Evolutionary conservation across 2,113 vertebrate genomes (phyloP).

Genomic region (Chaenocephalus aceratus): DNA sequence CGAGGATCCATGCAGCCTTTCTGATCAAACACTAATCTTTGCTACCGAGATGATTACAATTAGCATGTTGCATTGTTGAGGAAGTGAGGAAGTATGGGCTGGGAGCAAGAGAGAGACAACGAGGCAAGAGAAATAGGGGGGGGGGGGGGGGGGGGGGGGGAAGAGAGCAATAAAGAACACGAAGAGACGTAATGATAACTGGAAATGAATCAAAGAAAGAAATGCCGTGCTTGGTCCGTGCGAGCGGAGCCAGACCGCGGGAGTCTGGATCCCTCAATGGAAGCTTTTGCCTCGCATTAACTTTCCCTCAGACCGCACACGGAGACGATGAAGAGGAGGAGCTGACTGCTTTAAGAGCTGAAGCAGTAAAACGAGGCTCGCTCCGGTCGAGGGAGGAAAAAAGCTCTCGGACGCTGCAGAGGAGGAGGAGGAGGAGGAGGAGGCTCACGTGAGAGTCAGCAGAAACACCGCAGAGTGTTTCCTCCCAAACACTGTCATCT

Average conservation of each 20-base stretch:
- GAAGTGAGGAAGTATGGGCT: conserved; percentile 27
- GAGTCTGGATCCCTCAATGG: conserved; percentile 63
- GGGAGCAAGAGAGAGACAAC: conserved; percentile 43
- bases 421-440: conserved; percentile 2
- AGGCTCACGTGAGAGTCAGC: conserved; percentile 38
- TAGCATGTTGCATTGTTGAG: conserved; percentile 75
- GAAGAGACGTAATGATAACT: conserved; percentile 56
- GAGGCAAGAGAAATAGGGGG: conserved; percentile 25
- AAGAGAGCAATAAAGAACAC: conserved; percentile 49
- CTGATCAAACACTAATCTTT: conserved; percentile 79
- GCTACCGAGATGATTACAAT: conserved; percentile 74
- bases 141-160: no score
- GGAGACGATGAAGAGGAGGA: conserved; percentile 46
- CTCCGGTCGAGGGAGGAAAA: conserved; percentile 49
- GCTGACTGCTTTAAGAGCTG: conserved; percentile 54
- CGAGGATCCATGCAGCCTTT: conserved; percentile 49
- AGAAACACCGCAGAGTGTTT: conserved; percentile 18
- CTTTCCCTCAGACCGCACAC: conserved; percentile 71
- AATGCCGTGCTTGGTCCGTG: conserved; percentile 59
- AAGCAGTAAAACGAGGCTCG: conserved; percentile 62
- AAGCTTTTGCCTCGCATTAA: conserved; percentile 66
- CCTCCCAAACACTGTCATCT: conserved; percentile 42
- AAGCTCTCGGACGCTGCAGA: conserved; percentile 14
- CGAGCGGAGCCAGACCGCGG: conserved; percentile 52
- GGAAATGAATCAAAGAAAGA: conserved; percentile 64